phyloP scores from a whole-genome alignment of 2,113 vertebrate species.

The Chamaetylas fuelleborni region DNA sequence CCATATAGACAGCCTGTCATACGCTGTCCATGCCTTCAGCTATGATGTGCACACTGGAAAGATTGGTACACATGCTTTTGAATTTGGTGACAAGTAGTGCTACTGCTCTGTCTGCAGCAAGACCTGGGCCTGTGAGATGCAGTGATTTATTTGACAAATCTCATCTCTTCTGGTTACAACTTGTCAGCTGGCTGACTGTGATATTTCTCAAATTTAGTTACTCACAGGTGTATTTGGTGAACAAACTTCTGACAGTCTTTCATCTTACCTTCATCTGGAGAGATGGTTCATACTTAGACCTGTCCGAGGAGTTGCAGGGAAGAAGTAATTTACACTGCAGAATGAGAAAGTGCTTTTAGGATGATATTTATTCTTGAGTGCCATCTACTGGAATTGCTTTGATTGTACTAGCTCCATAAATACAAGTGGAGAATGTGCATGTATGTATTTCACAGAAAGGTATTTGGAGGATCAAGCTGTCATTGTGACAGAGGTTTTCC shows the following conservation, averaged over 20 bases:
- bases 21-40: slow-evolving; percentile 79
- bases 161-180: background rate
- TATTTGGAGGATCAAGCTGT: background rate
- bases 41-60: slow-evolving; percentile 77
- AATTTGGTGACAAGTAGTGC: background rate
- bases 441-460: background rate
- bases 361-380: slow-evolving; percentile 28
- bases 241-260: background rate
- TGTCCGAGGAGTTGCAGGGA: background rate
- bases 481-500: background rate
- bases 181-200: background rate
- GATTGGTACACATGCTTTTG: slow-evolving; percentile 52
- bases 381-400: slow-evolving; percentile 34
- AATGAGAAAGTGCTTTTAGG: background rate
- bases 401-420: background rate
- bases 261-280: background rate
- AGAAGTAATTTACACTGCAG: background rate
- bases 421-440: background rate
- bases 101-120: background rate
- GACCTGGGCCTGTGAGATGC: background rate
- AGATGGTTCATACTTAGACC: background rate
- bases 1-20: slow-evolving; percentile 85
- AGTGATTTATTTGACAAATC: background rate
- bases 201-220: background rate
- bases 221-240: background rate